Evolutionary conservation across 2,797 vertebrate species (phyloP).

Genomic region (Telmatherina bonti): DNA sequence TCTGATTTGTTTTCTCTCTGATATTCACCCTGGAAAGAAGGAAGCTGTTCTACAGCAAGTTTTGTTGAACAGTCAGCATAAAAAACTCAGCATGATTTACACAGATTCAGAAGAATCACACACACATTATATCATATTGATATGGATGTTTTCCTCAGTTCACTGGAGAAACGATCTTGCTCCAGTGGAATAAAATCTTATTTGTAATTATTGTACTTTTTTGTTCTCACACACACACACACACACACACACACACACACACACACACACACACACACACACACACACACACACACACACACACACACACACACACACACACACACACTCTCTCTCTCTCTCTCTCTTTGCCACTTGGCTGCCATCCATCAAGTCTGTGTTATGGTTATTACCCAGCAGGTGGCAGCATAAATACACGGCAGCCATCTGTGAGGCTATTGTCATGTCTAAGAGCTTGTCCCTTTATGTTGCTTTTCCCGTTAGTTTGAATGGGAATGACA

Average conservation of each 20-base stretch:
- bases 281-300: too few species aligned
- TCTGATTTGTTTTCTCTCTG: slow-evolving; percentile 56
- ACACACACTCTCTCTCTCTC: too few species aligned
- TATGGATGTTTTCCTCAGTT: slow-evolving; percentile 62
- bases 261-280: too few species aligned
- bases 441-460: slow-evolving; percentile 67
- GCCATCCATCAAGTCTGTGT: slow-evolving; percentile 10
- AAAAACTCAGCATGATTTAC: slow-evolving; percentile 3
- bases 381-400: slow-evolving; percentile 67
- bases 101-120: slow-evolving; percentile 49
- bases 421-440: slow-evolving; percentile 48
- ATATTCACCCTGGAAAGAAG: background rate
- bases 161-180: slow-evolving; percentile 23
- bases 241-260: too few species aligned
- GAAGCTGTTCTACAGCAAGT: background rate
- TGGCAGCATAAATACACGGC: slow-evolving; percentile 71
- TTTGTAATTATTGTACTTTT: background rate
- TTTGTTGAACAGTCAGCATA: background rate
- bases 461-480: slow-evolving; percentile 74
- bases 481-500: slow-evolving; percentile 79
- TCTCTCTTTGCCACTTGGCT: background rate
- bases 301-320: too few species aligned
- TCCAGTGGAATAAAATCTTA: slow-evolving; percentile 60
- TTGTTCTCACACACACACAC: too few species aligned
- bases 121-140: slow-evolving; percentile 81